Evolutionary conservation across 2,113 vertebrate species (phyloP).

Genomic region (Sigmodon hispidus): DNA sequence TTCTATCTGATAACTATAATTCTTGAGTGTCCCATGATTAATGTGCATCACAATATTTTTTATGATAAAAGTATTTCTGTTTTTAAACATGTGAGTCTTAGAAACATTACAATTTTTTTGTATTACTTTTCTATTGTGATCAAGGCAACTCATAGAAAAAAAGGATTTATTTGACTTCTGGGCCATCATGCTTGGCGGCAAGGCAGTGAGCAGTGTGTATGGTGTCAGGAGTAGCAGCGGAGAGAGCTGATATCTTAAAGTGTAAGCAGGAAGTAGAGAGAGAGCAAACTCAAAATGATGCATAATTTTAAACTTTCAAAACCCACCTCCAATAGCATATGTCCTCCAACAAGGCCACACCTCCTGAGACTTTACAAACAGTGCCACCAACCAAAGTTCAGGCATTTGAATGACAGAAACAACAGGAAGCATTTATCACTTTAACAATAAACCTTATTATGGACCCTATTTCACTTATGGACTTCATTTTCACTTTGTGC

Average conservation of each 20-base stretch:
- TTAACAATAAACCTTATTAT: not conserved
- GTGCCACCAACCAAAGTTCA: not conserved
- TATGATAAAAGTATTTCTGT: not conserved
- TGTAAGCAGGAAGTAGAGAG: not conserved
- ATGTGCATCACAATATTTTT: not conserved
- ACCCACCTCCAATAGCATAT: not conserved
- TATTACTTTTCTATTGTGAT: not conserved
- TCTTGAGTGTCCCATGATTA: not conserved
- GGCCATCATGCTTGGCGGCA: not conserved
- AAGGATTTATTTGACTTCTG: not conserved
- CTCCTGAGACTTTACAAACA: not conserved
- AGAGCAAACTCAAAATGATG: not conserved
- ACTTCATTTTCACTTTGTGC: not conserved
- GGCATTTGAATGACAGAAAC: too few relatives aligned
- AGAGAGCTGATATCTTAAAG: not conserved
- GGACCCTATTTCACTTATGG: not conserved
- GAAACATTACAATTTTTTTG: not conserved
- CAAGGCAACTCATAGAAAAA: not conserved
- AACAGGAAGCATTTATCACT: not conserved
- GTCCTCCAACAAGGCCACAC: not conserved
- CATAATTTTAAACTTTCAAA: not conserved
- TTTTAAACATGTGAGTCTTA: not conserved
- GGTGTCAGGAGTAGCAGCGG: not conserved
- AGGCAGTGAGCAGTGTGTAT: too few relatives aligned
- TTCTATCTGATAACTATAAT: conserved; percentile 10